These are phyloP conservation scores for Ahaetulla prasina DNA, from an alignment of 2,113 vertebrate species.

Conservation along the genomic window DNA sequence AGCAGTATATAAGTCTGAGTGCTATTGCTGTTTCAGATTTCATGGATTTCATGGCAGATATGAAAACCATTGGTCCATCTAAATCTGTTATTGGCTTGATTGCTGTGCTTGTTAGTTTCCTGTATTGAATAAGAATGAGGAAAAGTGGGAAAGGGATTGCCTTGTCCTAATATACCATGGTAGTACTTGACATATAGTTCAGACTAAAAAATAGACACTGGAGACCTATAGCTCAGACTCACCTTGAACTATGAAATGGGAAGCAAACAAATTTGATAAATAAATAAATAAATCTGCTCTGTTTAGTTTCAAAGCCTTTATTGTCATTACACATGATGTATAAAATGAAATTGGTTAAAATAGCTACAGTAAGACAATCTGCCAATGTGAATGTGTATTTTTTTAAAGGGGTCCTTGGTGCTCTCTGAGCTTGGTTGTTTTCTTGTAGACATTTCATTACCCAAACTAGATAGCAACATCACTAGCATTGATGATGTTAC, in stretches of 20 bases:
- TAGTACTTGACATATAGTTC: not conserved
- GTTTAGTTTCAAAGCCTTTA: no score
- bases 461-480: no score
- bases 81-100: not conserved
- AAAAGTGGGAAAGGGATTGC: not conserved
- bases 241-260: no score
- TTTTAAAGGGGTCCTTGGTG: no score
- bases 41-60: not conserved
- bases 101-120: not conserved
- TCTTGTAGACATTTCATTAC: no score
- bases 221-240: not conserved
- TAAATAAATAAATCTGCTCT: not conserved
- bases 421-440: no score
- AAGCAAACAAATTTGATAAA: no score
- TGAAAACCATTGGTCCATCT: not conserved
- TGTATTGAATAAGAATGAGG: not conserved
- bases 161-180: not conserved
- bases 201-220: not conserved
- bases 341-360: not conserved
- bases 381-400: not conserved
- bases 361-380: not conserved
- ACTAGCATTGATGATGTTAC: no score
- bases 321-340: no score
- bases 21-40: not conserved
- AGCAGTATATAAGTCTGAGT: no score